Evolutionary conservation across 2,797 vertebrate genomes (phyloP).

Genomic region (Crenichthys baileyi): DNA sequence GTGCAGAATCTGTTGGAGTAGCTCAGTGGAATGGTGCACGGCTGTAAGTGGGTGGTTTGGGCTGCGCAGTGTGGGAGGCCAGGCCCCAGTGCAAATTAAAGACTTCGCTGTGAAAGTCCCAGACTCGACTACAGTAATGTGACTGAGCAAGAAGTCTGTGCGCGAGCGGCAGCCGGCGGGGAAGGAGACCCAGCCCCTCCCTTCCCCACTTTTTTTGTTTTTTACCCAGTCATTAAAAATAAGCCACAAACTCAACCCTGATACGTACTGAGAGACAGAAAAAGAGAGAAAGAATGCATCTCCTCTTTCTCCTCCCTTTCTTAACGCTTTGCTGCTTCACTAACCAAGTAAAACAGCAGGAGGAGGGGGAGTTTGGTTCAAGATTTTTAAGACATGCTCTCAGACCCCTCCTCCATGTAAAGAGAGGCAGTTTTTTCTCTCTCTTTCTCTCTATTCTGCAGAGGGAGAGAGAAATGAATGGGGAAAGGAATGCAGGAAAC

Average conservation of each 20-base stretch:
- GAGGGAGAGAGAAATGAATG: slow-evolving; percentile 76
- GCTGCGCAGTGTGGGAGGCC: slow-evolving; percentile 78
- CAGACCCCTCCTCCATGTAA: slow-evolving; percentile 62
- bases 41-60: slow-evolving; percentile 78
- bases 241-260: slow-evolving; percentile 67
- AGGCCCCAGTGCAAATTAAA: slow-evolving; percentile 79
- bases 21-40: slow-evolving; percentile 63
- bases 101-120: slow-evolving; percentile 80
- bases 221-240: slow-evolving; percentile 79
- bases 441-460: slow-evolving; percentile 40
- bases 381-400: slow-evolving; percentile 57
- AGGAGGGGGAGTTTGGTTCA: slow-evolving; percentile 37
- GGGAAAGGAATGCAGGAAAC: slow-evolving; percentile 81
- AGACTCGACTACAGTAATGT: slow-evolving; percentile 70
- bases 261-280: slow-evolving; percentile 70
- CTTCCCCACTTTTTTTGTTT: slow-evolving; percentile 5
- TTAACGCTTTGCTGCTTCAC: slow-evolving; percentile 79
- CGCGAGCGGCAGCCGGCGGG: slow-evolving; percentile 39
- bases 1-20: slow-evolving; percentile 45
- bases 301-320: slow-evolving; percentile 69
- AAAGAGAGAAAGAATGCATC: slow-evolving; percentile 73
- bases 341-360: slow-evolving; percentile 73
- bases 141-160: slow-evolving; percentile 51
- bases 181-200: slow-evolving; percentile 59
- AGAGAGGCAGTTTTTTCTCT: slow-evolving; percentile 56